Conservation (phyloP, 2,888 invertebrate genomes). For the Apamea crenata region DNA sequence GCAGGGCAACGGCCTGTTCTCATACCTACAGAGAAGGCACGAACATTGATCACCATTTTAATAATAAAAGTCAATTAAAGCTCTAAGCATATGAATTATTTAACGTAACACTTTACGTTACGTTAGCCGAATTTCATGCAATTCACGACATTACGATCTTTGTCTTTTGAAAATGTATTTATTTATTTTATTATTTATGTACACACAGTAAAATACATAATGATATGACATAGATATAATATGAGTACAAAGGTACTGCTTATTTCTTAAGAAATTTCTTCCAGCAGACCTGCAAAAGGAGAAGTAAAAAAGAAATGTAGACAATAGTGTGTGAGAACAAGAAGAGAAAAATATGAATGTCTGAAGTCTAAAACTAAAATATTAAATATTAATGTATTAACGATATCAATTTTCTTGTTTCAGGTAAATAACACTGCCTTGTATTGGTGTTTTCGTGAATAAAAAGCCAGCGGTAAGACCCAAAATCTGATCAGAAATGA, state of each 20-base stretch:
- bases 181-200: too few relatives aligned
- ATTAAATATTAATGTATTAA: constrained; percentile 40
- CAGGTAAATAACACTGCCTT: constrained; percentile 45
- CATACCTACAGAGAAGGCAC: too few relatives aligned
- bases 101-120: neutral
- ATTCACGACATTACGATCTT: neutral
- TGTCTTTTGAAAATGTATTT: constrained; percentile 1
- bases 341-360: too few relatives aligned
- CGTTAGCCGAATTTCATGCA: neutral
- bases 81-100: neutral
- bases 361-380: too few relatives aligned
- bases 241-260: too few relatives aligned
- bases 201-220: too few relatives aligned
- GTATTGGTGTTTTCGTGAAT: neutral
- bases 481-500: neutral
- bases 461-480: constrained; percentile 4
- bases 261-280: too few relatives aligned
- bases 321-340: too few relatives aligned
- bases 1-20: neutral
- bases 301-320: too few relatives aligned
- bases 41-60: neutral
- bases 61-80: neutral
- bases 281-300: too few relatives aligned
- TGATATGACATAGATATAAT: too few relatives aligned
- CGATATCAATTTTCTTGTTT: constrained; percentile 33